A percentile compares a stretch with the other conserved stretches of the same genome.
phyloP scores from a whole-genome alignment of 2,113 vertebrate genomes.

The zebrafish (Danio rerio) region GRCz12tu NC_133177.1:768001-768500 shows the following conservation, averaged over 20 bases:
- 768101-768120: too few relatives aligned
- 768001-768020: too few relatives aligned
- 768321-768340: constrained; percentile 48
- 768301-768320: constrained; percentile 35
- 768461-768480: constrained; percentile 1
- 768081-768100: too few relatives aligned
- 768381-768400: constrained; percentile 1
- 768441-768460: constrained; percentile 14
- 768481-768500: constrained; percentile 15
- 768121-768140: too few relatives aligned
- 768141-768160: too few relatives aligned
- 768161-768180: constrained; percentile 51
- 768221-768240: constrained; percentile 72
- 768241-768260: constrained; percentile 70
- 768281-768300: constrained; percentile 38
- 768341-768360: constrained; percentile 35
- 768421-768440: constrained; percentile 34
- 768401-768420: constrained; percentile 29
- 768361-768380: constrained; percentile 11
- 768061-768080: too few relatives aligned
- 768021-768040: too few relatives aligned
- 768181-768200: constrained; percentile 66
- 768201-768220: constrained; percentile 72
- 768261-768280: constrained; percentile 66
- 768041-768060: too few relatives aligned